phyloP scores from a whole-genome alignment of 2,797 vertebrate species.

The Mormyrops attenuatus region DNA sequence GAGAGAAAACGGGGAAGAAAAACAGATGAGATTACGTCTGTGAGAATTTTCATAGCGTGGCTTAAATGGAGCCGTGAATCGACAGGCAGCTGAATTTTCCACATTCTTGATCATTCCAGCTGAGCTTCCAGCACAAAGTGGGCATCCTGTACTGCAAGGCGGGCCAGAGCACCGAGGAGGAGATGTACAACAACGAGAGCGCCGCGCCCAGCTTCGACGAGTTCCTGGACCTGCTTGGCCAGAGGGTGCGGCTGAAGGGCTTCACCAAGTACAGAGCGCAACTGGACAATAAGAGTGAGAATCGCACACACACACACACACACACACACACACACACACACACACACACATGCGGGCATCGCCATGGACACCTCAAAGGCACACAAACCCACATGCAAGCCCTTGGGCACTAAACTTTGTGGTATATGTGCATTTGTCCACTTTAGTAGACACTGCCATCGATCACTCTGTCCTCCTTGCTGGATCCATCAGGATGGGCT shows the following conservation, averaged over 20 bases:
- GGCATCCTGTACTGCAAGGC: constrained; percentile 75
- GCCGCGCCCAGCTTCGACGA: constrained; percentile 73
- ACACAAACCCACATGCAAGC: background rate
- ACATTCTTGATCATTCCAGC: constrained; percentile 50
- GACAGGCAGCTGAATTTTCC: background rate
- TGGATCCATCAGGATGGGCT: background rate
- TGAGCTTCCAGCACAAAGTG: constrained; percentile 79
- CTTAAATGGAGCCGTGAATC: background rate
- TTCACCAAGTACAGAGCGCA: constrained; percentile 78
- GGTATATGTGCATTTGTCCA: background rate
- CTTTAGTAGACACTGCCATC: background rate
- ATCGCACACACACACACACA: background rate
- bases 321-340: constrained; percentile 11
- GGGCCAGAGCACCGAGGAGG: constrained; percentile 75
- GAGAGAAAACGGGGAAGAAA: background rate
- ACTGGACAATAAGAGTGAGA: constrained; percentile 74
- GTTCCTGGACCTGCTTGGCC: constrained; percentile 77
- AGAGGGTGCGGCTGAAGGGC: constrained; percentile 72
- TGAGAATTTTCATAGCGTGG: background rate
- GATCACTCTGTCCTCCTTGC: background rate
- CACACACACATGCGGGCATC: background rate
- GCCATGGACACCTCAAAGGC: background rate
- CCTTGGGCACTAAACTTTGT: background rate
- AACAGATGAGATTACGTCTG: background rate
- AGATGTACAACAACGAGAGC: constrained; percentile 80